These are phyloP conservation scores for Danio jaintianensis DNA, from an alignment of 2,797 vertebrate species.

Conservation along the genomic window DNA sequence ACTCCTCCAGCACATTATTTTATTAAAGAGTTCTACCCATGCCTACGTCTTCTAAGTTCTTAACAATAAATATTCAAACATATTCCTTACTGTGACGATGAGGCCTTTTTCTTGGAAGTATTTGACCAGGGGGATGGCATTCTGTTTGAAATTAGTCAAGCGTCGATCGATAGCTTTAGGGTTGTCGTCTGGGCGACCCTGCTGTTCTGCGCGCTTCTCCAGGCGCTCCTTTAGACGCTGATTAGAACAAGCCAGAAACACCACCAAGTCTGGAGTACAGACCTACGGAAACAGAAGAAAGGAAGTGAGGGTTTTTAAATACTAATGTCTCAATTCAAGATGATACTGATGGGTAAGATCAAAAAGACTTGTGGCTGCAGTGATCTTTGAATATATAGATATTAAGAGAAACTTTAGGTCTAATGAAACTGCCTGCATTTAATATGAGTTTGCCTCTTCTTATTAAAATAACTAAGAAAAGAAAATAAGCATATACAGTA, in stretches of 20 bases:
- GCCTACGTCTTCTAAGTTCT: too few species aligned
- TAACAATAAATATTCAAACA: neutral
- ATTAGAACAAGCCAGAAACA: slow-evolving; percentile 93
- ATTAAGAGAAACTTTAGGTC: neutral
- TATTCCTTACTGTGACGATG: slow-evolving; percentile 89
- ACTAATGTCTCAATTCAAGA: neutral
- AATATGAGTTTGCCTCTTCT: neutral
- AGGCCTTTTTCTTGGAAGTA: slow-evolving; percentile 97
- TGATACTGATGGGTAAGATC: neutral
- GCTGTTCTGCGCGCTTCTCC: slow-evolving; percentile 91
- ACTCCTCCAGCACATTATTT: too few species aligned
- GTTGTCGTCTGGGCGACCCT: slow-evolving; percentile 97
- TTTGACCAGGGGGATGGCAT: slow-evolving; percentile 91
- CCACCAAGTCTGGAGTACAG: slow-evolving; percentile 95
- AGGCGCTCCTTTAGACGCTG: slow-evolving; percentile 93
- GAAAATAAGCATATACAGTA: neutral
- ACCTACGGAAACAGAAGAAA: slow-evolving; percentile 78
- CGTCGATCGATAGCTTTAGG: slow-evolving; percentile 95
- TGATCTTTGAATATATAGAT: neutral
- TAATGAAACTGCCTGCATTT: neutral
- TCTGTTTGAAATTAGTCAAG: slow-evolving; percentile 96
- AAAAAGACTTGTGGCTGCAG: neutral
- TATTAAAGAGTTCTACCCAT: too few species aligned
- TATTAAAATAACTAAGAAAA: neutral
- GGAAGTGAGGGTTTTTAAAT: slow-evolving; percentile 4